Conservation (phyloP, 2,797 vertebrate species). For the Simalia tracyae region DNA sequence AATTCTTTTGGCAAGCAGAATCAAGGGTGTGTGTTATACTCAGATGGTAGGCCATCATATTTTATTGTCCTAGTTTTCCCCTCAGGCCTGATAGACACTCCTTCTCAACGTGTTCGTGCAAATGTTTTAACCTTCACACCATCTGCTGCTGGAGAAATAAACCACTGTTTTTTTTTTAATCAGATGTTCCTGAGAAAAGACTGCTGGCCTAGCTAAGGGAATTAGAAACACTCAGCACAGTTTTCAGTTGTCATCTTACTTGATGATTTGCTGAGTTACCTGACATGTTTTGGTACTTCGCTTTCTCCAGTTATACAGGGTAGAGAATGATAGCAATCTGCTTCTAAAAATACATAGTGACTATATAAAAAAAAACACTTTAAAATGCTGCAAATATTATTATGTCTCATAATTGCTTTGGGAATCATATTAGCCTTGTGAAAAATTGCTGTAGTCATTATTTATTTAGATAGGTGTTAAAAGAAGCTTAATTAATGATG, state of each 20-base stretch:
- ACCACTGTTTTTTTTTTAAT: slow-evolving; percentile 48
- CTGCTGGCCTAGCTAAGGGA: slow-evolving; percentile 55
- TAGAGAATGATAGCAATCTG: not conserved
- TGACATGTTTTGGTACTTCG: not conserved
- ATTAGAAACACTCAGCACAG: slow-evolving; percentile 40
- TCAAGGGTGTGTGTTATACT: slow-evolving; percentile 64
- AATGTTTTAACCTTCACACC: slow-evolving; percentile 49
- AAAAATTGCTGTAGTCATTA: slow-evolving; percentile 1
- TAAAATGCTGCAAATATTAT: not conserved
- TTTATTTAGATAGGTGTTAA: not conserved
- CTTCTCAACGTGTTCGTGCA: slow-evolving; percentile 67
- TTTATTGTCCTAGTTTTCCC: slow-evolving; percentile 67
- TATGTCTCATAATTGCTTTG: not conserved
- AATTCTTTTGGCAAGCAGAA: slow-evolving; percentile 62
- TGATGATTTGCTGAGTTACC: not conserved
- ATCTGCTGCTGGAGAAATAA: slow-evolving; percentile 68
- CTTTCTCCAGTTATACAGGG: not conserved
- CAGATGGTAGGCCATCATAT: slow-evolving; percentile 66
- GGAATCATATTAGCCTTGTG: not conserved
- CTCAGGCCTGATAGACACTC: slow-evolving; percentile 71
- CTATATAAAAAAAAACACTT: not conserved
- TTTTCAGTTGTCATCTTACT: not conserved
- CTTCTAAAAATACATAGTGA: not conserved
- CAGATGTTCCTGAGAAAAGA: slow-evolving; percentile 54
- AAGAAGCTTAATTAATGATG: not conserved